Evolutionary conservation across 2,888 invertebrate genomes (phyloP).

Genomic region (Lepidonotus clava): DNA sequence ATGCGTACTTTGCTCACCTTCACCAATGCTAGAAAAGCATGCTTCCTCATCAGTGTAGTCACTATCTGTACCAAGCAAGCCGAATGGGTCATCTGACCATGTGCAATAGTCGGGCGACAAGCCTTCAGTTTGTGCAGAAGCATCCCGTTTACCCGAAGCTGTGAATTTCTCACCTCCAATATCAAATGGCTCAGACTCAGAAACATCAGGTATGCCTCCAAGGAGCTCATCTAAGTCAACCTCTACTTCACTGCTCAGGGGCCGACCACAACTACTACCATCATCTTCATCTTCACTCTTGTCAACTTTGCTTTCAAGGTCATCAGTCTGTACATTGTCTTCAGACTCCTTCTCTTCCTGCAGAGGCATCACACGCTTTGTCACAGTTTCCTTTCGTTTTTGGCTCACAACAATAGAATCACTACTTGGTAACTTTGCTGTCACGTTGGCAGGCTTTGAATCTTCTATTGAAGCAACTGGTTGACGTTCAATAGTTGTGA

Average conservation of each 20-base stretch:
- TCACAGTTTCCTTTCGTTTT: conserved; percentile 22
- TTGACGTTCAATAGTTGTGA: conserved; percentile 47
- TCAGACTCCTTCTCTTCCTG: neutral
- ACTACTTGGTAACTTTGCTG: neutral
- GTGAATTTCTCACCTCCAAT: conserved; percentile 30
- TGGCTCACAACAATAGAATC: conserved; percentile 41
- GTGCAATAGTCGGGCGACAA: neutral
- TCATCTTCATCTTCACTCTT: conserved; percentile 46
- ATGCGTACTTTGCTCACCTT: conserved; percentile 26
- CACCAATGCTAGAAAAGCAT: conserved; percentile 42
- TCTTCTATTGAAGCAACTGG: neutral
- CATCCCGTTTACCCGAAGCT: neutral
- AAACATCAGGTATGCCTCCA: conserved; percentile 35
- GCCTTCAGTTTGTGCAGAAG: conserved; percentile 49
- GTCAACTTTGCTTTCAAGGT: neutral
- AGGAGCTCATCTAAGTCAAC: conserved; percentile 37
- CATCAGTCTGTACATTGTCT: neutral
- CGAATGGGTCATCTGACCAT: conserved; percentile 24
- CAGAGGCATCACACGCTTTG: neutral
- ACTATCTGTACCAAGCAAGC: conserved; percentile 29
- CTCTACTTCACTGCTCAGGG: conserved; percentile 26
- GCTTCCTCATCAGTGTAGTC: conserved; percentile 38
- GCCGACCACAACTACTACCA: conserved; percentile 29
- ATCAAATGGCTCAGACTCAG: conserved; percentile 32
- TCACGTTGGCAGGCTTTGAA: neutral